Base-by-base conservation (phyloP, 2,113 vertebrate genomes). In the Gorilla gorilla region DNA sequence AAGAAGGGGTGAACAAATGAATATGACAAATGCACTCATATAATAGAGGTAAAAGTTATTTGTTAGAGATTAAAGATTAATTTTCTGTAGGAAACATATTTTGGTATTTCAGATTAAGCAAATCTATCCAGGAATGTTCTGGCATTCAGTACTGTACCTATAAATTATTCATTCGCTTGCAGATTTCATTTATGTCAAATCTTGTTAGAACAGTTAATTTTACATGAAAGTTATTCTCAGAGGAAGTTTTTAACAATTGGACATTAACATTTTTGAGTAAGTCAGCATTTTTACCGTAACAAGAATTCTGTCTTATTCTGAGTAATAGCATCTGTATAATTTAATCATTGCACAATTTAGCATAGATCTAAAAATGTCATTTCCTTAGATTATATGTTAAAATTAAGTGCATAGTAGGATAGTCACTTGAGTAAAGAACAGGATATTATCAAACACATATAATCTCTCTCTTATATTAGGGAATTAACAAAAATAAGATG, bases 141-240 rank as follows among this genome's bases (percentile, higher is more conserved):
- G 94, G 81, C 73, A 89, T 93, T 97, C 87, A 91, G 55, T 85
- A 96, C 68, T 64, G 22, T 92, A 48, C 79, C 57, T 73, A 98
- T 98, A 97, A 40, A 90, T 98, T 98, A 98, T 98, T 98, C 95
- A 98, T 97, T 98, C 84, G 90, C 73, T 96, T 98, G 92, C 82
- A 98, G 90, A 96, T 95, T 98, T 98, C 93, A 79, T 98, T 98
- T 96, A 96, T 98, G 84, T 97, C 90, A 50, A 97, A 94, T 94
- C 98, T 98, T 98, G 92, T 98, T 98, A 97, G 94, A 98, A 98
- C 93, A 98, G 95, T 98, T 98, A 97, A 98, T 98, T 98, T 98
- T 97, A 98, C 97, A 98, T 97, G 97, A 97, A 98, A 97, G 83
- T 95, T 96, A 93, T 84, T 78, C 96, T 98, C 97, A 95, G 85